phyloP scores from a whole-genome alignment of 2,888 invertebrate genomes.

The Lasioglossum figueresi region DNA sequence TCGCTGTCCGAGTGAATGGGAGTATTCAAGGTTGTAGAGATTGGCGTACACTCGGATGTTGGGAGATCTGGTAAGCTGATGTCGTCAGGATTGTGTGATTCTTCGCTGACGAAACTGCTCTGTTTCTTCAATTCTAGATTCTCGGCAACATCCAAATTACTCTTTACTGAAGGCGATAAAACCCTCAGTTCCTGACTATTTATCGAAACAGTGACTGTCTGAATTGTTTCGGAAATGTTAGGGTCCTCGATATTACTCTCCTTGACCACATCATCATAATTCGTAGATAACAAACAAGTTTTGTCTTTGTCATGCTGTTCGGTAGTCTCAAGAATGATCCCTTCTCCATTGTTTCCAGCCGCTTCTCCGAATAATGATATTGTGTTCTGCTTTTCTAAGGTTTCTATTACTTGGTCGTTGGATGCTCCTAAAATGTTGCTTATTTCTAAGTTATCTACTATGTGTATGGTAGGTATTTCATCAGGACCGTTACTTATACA shows the following conservation, averaged over 20 bases:
- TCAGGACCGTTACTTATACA: slow-evolving; percentile 76
- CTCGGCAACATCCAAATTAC: slow-evolving; percentile 33
- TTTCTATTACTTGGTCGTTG: slow-evolving; percentile 50
- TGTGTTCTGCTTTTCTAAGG: slow-evolving; percentile 54
- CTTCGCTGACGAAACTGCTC: slow-evolving; percentile 75
- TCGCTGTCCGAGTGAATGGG: slow-evolving; percentile 82
- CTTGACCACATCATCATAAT: slow-evolving; percentile 25
- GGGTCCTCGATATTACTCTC: slow-evolving; percentile 19
- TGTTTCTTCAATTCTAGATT: slow-evolving; percentile 72
- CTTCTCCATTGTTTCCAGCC: slow-evolving; percentile 22
- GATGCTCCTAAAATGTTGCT: slow-evolving; percentile 64
- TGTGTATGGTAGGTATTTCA: slow-evolving; percentile 81
- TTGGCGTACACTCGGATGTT: slow-evolving; percentile 80
- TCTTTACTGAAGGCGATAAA: slow-evolving; percentile 37
- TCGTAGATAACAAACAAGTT: neutral
- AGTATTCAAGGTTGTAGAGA: slow-evolving; percentile 82
- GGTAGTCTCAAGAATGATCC: slow-evolving; percentile 21
- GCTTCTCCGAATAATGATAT: slow-evolving; percentile 56
- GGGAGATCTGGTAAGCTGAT: slow-evolving; percentile 81
- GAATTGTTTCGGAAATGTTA: slow-evolving; percentile 18
- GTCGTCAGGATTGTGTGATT: slow-evolving; percentile 81
- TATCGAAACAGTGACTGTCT: neutral
- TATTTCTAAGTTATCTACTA: slow-evolving; percentile 80
- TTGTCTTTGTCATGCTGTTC: slow-evolving; percentile 35
- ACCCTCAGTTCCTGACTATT: slow-evolving; percentile 26